These are phyloP conservation scores for Phoxinus dragarum DNA, from an alignment of 2,797 vertebrate species.

Conservation along the genomic window DNA sequence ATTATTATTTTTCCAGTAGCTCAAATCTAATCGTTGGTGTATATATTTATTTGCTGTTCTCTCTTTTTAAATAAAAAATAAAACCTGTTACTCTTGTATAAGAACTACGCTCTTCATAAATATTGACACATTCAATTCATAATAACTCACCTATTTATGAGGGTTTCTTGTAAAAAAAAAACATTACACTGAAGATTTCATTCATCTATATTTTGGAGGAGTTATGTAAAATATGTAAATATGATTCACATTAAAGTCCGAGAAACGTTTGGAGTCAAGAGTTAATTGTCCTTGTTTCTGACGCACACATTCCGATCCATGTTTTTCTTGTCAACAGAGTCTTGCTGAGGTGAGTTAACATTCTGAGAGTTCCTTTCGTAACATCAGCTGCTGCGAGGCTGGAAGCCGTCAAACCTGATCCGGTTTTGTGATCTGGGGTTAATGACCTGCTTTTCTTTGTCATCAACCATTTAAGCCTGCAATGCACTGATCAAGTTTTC, in stretches of 20 bases:
- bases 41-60: neutral
- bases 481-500: neutral
- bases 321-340: constrained; percentile 50
- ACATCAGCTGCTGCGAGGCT: constrained; percentile 39
- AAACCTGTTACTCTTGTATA: neutral
- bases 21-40: neutral
- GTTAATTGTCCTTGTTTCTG: constrained; percentile 19
- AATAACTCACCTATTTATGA: neutral
- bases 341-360: constrained; percentile 29
- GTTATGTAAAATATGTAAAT: neutral
- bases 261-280: neutral
- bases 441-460: constrained; percentile 3
- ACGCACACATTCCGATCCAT: constrained; percentile 44
- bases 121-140: neutral
- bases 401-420: constrained; percentile 57
- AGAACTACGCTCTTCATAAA: neutral
- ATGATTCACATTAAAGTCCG: neutral
- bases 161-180: neutral
- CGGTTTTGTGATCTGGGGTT: constrained; percentile 17
- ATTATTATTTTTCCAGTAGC: neutral
- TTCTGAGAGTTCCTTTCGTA: constrained; percentile 45
- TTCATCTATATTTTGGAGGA: neutral
- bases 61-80: neutral
- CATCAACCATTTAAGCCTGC: constrained; percentile 9
- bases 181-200: neutral